Evolutionary conservation across 2,888 invertebrate species (phyloP), one percentile per base, ranked within the genome.

Genomic region (Diplolepis rosae): DNA sequence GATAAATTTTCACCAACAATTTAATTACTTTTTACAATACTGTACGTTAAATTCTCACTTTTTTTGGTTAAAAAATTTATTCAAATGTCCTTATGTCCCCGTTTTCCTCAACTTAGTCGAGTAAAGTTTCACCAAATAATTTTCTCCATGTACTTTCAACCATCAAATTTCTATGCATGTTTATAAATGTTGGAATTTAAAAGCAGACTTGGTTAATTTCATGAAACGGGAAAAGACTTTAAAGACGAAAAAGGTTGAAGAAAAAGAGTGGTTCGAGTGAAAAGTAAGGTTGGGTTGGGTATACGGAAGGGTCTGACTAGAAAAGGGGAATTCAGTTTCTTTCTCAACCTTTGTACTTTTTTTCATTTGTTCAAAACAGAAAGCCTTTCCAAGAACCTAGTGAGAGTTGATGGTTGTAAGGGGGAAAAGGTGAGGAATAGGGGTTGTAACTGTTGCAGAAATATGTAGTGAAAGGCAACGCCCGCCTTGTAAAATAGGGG

Each of bases 391-490:
- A 28, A n/a, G 61, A 61, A 61, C 24, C 24, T n/a, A 39, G 61
- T n/a, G n/a, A 24, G 61, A 39, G 39, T 39, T 45, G 48, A 61
- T 18, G n/a, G n/a, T n/a, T n/a, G n/a, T n/a, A n/a, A n/a, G n/a
- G n/a, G n/a, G n/a, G n/a, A n/a, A n/a, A n/a, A n/a, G n/a, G n/a
- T n/a, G n/a, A n/a, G n/a, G n/a, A n/a, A n/a, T 68, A 13, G 32
- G 61, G 54, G 42, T 32, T 30, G 68, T 66, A 66, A 66, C 66
- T 48, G 66, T 66, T 66, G 45, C 50, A 66, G 42, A 50, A 48
- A 48, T 48, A 48, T 48, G 66, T 45, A 48, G 48, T 5, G 28
- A n/a, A 65, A 48, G 66, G 66, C 66, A 66, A 50, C 50, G 50
- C 48, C 66, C 66, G 66, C 22, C 66, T 48, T 48, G 45, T 48